Conservation (phyloP, 2,888 invertebrate species). For the Parnassius mnemosyne region DNA sequence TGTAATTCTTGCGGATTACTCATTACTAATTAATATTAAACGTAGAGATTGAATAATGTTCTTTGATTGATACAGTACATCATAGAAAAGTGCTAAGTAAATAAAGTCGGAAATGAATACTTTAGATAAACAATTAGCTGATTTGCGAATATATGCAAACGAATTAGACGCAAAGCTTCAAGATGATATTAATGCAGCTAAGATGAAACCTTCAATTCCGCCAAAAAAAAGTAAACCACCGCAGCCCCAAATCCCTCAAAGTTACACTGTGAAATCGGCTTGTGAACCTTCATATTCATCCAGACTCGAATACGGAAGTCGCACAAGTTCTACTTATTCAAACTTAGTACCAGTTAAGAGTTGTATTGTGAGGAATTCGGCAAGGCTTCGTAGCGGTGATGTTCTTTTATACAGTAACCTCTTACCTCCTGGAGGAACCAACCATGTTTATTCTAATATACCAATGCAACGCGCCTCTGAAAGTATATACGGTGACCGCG, state of each 20-base stretch:
- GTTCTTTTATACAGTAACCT: slow-evolving; percentile 71
- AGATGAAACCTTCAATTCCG: slow-evolving; percentile 71
- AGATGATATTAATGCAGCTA: slow-evolving; percentile 73
- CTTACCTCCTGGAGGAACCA: slow-evolving; percentile 73
- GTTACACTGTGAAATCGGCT: slow-evolving; percentile 85
- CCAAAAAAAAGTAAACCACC: slow-evolving; percentile 74
- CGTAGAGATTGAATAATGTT: too few species aligned
- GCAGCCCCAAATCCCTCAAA: slow-evolving; percentile 86
- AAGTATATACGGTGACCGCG: slow-evolving; percentile 70
- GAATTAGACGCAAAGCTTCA: slow-evolving; percentile 74
- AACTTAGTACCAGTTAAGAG: slow-evolving; percentile 77
- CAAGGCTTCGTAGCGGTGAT: slow-evolving; percentile 66
- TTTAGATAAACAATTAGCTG: slow-evolving; percentile 71
- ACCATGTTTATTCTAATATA: slow-evolving; percentile 74
- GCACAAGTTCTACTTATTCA: slow-evolving; percentile 73
- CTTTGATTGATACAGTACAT: slow-evolving; percentile 12
- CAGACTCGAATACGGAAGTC: slow-evolving; percentile 79
- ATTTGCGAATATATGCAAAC: slow-evolving; percentile 72
- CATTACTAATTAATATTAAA: background rate
- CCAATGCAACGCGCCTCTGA: slow-evolving; percentile 76
- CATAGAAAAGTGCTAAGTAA: slow-evolving; percentile 15
- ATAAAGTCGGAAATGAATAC: slow-evolving; percentile 57
- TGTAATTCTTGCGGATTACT: slow-evolving; percentile 19
- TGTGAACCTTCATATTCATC: slow-evolving; percentile 90
- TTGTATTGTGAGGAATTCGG: slow-evolving; percentile 70